Percentiles rank a stretch among this genome's conserved stretches.
phyloP scores from a whole-genome alignment of 92 coral and sea anemone genomes.

The Epizoanthus scotinus region DNA sequence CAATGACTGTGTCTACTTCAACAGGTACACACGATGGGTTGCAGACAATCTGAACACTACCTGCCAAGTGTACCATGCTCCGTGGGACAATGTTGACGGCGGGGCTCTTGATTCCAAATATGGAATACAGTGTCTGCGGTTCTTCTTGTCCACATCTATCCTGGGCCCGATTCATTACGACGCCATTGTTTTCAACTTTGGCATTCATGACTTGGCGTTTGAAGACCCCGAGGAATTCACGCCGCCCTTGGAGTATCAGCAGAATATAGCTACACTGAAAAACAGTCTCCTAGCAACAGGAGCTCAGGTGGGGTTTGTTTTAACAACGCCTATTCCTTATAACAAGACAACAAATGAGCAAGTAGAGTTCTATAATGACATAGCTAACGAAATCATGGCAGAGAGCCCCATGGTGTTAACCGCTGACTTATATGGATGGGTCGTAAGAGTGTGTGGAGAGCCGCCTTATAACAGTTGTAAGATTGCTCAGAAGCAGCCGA shows the following conservation, averaged over 20 bases:
- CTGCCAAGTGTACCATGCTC: conserved; percentile 80
- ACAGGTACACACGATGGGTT: conserved; percentile 62
- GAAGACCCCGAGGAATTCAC: conserved; percentile 65
- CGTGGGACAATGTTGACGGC: conserved; percentile 81
- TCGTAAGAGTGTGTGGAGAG: conserved; percentile 62
- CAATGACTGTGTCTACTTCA: neutral
- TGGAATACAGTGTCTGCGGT: conserved; percentile 65
- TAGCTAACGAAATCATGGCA: conserved; percentile 61
- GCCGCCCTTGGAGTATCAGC: conserved; percentile 48
- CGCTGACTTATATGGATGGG: conserved; percentile 71
- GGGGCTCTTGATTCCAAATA: conserved; percentile 90
- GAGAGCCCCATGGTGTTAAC: conserved; percentile 43
- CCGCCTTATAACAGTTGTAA: conserved; percentile 62
- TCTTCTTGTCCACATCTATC: conserved; percentile 55
- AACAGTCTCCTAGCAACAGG: conserved; percentile 49
- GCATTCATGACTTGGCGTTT: conserved; percentile 77
- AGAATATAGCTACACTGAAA: conserved; percentile 49
- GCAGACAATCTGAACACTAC: conserved; percentile 40
- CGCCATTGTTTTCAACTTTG: conserved; percentile 81
- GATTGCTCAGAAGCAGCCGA: conserved; percentile 53
- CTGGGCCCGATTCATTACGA: conserved; percentile 55
- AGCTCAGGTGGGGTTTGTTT: conserved; percentile 59
- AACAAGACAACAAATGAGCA: conserved; percentile 47
- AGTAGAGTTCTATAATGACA: conserved; percentile 59
- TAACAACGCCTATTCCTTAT: conserved; percentile 73